A percentile compares a stretch with the other conserved stretches of the same genome.
Conservation (phyloP, 1,140 invertebrate genomes). For the Chelonus insularis region DNA sequence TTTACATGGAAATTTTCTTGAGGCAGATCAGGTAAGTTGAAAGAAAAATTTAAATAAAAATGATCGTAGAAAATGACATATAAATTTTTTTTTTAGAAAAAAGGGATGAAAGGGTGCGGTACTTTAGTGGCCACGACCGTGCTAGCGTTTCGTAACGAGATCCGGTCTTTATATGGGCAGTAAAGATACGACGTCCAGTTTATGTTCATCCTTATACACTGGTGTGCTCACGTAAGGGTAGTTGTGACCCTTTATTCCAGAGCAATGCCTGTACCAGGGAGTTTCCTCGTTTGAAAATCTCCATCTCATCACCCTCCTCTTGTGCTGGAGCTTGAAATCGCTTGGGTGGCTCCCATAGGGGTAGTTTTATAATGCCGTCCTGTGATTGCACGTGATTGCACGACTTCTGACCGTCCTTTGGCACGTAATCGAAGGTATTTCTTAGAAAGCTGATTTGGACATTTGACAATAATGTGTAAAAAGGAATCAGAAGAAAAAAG, state of each 20-base stretch:
- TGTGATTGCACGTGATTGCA: conserved; percentile 8
- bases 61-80: too few species aligned
- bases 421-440: conserved; percentile 8
- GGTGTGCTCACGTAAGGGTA: neutral
- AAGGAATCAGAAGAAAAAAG: neutral
- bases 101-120: conserved; percentile 19
- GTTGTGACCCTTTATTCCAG: neutral
- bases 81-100: too few species aligned
- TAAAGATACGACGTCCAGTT: conserved; percentile 61
- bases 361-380: conserved; percentile 6
- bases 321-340: neutral
- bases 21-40: too few species aligned
- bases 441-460: neutral
- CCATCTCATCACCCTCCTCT: conserved; percentile 1
- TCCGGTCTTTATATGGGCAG: conserved; percentile 55
- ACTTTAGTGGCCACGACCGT: conserved; percentile 33
- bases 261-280: neutral
- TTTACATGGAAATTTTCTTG: too few species aligned
- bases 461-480: neutral
- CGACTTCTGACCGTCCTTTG: conserved; percentile 3
- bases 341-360: neutral
- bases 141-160: conserved; percentile 54
- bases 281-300: neutral
- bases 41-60: too few species aligned
- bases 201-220: conserved; percentile 30